Base-by-base conservation (phyloP, 2,113 vertebrate genomes). In the Bettongia penicillata region DNA sequence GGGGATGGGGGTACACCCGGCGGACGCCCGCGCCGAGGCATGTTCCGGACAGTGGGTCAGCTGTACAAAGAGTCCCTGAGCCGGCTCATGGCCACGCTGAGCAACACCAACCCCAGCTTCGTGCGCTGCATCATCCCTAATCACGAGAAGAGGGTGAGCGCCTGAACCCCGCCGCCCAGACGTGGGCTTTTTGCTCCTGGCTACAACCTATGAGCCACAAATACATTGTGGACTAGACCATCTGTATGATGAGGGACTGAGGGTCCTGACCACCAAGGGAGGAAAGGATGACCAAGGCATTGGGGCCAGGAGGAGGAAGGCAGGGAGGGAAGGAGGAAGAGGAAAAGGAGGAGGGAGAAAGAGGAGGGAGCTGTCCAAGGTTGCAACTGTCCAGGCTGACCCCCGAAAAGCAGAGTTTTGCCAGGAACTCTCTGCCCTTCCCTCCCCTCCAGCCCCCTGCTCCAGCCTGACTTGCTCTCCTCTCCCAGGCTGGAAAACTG, bases 51-150 rank as follows among this genome's bases (percentile, higher is more conserved):
- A 0, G 99, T 99, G 51, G 99, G 99, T 0, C 99, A 99, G 93
- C 99, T 99, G 31, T 99, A 99, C 97, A 99, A 99, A 97, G 99
- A 99, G 96, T 99, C 99, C 24, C 98, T 99, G 95, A 98, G 99
- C 90, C 99, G 99, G 92, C 99, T 99, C 94, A 99, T 99, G 99
- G 99, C 99, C 94, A 99, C 99, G 0, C 98, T 99, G 95, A 99
- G 99, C 94, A 99, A 99, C 98, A 99, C 99, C 97, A 99, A 99
- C 97, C 99, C 99, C 94, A 99, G 99, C 98, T 99, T 99, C 77
- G 99, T 99, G 28, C 99, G 99, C 93, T 99, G 99, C 93, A 99
- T 99, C 95, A 99, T 99, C 95, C 99, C 99, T 93, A 99, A 99
- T 98, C 99, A 99, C 0, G 99, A 99, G 97, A 99, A 99, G 97